A percentile compares a stretch with the other conserved stretches of the same genome.
Conservation (phyloP, 2,797 vertebrate genomes). For the Pelochelys cantorii region DNA sequence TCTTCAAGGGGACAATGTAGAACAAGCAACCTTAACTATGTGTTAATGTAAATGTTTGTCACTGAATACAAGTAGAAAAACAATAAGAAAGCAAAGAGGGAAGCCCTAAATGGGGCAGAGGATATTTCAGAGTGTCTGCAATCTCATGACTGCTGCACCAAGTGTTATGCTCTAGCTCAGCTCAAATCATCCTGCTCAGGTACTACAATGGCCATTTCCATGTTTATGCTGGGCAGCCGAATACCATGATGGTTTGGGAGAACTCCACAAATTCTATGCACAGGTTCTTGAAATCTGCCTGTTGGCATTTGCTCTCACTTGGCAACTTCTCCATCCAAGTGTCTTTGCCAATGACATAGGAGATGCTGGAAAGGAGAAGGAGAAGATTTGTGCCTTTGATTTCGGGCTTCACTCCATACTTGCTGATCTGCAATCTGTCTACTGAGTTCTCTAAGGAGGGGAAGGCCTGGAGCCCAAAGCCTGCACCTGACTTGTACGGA, state of each 20-base stretch:
- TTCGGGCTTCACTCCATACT: too few species aligned
- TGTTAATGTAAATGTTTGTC: not conserved
- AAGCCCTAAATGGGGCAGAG: not conserved
- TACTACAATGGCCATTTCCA: not conserved
- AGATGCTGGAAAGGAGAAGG: conserved; percentile 8
- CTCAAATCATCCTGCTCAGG: not conserved
- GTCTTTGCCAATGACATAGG: conserved; percentile 24
- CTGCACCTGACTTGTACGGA: too few species aligned
- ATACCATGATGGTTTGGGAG: not conserved
- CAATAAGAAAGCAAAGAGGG: not conserved
- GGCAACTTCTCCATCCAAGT: conserved; percentile 38
- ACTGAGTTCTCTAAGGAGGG: too few species aligned
- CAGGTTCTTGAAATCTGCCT: not conserved
- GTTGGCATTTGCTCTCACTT: not conserved
- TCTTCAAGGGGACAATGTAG: not conserved
- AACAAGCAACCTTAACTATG: not conserved
- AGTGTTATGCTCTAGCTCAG: not conserved
- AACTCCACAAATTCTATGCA: not conserved
- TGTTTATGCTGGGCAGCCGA: not conserved
- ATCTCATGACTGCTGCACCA: not conserved
- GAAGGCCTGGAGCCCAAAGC: too few species aligned
- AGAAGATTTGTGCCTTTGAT: too few species aligned
- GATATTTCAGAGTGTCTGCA: not conserved
- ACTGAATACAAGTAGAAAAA: not conserved
- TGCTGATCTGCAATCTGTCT: too few species aligned